These are phyloP conservation scores for Xylota sylvarum DNA, from an alignment of 2,888 invertebrate species.

Conservation along the genomic window DNA sequence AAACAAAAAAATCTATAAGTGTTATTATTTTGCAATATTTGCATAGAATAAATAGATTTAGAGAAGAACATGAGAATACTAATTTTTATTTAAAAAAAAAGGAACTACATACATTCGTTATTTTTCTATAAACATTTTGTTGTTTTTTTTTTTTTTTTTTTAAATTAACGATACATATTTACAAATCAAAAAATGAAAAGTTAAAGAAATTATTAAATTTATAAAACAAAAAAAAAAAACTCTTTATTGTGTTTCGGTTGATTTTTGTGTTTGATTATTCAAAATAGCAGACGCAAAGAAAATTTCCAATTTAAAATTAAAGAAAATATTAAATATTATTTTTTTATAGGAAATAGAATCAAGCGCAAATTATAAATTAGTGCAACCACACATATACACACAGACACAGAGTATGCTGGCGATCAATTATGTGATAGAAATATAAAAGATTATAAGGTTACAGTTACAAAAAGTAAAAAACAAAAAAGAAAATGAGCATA, in stretches of 20 bases:
- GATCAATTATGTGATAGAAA: conserved; percentile 74
- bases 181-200: background rate
- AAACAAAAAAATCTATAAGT: conserved; percentile 46
- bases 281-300: conserved; percentile 3
- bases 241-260: background rate
- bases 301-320: background rate
- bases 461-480: conserved; percentile 29
- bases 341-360: conserved; percentile 46
- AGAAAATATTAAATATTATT: conserved; percentile 8
- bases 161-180: background rate
- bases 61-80: conserved; percentile 21
- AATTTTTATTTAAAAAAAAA: conserved; percentile 27
- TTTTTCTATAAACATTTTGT: conserved; percentile 33
- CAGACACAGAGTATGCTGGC: conserved; percentile 46
- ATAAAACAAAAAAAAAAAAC: no score
- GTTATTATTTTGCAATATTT: conserved; percentile 76
- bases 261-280: conserved; percentile 35
- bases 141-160: background rate
- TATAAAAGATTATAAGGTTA: conserved; percentile 48
- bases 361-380: conserved; percentile 69
- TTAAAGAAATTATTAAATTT: background rate
- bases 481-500: background rate
- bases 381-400: conserved; percentile 41
- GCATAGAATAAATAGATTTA: conserved; percentile 62
- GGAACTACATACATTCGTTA: conserved; percentile 39